These are phyloP conservation scores for Agonopterix alstromeriana DNA, from an alignment of 2,888 invertebrate genomes.

Conservation along the genomic window DNA sequence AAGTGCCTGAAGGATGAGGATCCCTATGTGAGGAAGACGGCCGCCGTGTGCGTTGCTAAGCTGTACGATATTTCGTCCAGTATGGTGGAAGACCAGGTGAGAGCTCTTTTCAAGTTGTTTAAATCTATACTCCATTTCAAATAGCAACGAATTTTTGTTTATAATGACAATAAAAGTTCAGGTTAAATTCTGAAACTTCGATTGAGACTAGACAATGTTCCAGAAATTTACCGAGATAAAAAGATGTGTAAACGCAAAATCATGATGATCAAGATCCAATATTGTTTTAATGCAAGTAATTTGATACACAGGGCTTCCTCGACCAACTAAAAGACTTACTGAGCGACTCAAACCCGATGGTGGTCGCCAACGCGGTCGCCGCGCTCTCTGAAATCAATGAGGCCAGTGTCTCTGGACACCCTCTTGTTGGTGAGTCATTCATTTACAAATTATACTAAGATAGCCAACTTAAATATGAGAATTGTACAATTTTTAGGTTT, in stretches of 20 bases:
- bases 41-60: conserved; percentile 99
- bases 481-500: too few species aligned
- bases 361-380: conserved; percentile 99
- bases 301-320: conserved; percentile 83
- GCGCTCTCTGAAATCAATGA: conserved; percentile 99
- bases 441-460: not conserved
- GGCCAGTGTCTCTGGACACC: conserved; percentile 95
- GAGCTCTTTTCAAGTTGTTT: not conserved
- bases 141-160: too few species aligned
- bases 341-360: conserved; percentile 99
- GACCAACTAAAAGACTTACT: conserved; percentile 97
- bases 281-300: too few species aligned
- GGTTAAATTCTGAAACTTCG: too few species aligned
- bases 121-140: too few species aligned
- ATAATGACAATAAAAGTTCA: too few species aligned
- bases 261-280: too few species aligned
- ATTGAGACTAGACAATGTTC: too few species aligned
- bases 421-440: conserved; percentile 82
- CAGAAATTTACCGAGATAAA: too few species aligned
- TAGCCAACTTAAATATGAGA: not conserved
- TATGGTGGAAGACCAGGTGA: conserved; percentile 77
- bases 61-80: conserved; percentile 95
- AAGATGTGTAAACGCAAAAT: too few species aligned
- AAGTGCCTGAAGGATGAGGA: conserved; percentile 97
- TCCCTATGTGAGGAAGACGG: conserved; percentile 98